Conservation (phyloP, 2,888 invertebrate genomes). For the Nineta flava region DNA sequence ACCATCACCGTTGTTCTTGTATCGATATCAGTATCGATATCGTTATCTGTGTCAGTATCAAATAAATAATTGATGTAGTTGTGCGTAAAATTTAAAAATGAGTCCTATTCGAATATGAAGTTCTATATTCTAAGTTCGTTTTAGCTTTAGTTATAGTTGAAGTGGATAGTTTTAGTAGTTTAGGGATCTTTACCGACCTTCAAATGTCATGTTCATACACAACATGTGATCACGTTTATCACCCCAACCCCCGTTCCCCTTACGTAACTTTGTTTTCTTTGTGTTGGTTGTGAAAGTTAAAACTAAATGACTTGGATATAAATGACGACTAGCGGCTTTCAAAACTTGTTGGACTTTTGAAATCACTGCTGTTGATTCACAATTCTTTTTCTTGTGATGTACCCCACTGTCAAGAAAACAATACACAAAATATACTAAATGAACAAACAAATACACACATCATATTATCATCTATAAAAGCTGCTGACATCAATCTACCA, state of each 20-base stretch:
- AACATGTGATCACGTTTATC: constrained; percentile 73
- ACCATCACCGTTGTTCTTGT: too few species aligned
- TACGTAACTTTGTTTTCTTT: constrained; percentile 58
- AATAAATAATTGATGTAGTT: too few species aligned
- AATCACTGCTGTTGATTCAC: constrained; percentile 71
- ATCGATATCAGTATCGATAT: too few species aligned
- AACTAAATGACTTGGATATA: constrained; percentile 54
- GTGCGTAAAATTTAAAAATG: too few species aligned
- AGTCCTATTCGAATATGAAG: too few species aligned
- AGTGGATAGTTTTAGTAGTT: too few species aligned
- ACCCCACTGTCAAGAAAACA: constrained; percentile 64
- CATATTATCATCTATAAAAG: too few species aligned
- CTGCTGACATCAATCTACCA: too few species aligned
- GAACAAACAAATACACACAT: constrained; percentile 1
- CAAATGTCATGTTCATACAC: constrained; percentile 55
- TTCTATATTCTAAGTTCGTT: too few species aligned
- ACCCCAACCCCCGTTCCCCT: constrained; percentile 97
- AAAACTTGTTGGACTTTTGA: constrained; percentile 70
- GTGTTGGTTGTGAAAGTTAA: constrained; percentile 48
- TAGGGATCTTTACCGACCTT: constrained; percentile 20
- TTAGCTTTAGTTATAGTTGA: too few species aligned
- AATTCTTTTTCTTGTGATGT: constrained; percentile 87
- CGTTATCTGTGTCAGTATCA: too few species aligned
- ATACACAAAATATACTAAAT: too few species aligned
- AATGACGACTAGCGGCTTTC: constrained; percentile 49